phyloP scores from a whole-genome alignment of 1,140 invertebrate genomes.

The Rhynchophorus ferrugineus region DNA sequence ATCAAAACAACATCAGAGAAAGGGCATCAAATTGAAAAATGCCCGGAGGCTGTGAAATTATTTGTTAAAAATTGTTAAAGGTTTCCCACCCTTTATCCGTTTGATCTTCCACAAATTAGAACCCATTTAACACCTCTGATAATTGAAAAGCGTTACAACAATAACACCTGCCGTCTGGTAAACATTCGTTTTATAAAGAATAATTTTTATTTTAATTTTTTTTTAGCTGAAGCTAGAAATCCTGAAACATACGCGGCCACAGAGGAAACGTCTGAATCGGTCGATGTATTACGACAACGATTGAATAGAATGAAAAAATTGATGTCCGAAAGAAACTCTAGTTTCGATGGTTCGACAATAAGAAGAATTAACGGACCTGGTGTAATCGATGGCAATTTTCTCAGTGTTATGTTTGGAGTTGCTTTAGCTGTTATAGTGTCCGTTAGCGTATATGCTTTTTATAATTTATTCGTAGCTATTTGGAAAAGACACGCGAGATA shows the following conservation, averaged over 20 bases:
- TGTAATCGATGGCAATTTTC: conserved; percentile 71
- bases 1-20: neutral
- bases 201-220: neutral
- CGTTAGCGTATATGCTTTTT: conserved; percentile 75
- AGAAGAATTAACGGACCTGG: conserved; percentile 41
- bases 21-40: neutral
- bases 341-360: conserved; percentile 43
- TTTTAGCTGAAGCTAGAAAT: neutral
- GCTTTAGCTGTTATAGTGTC: conserved; percentile 68
- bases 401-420: conserved; percentile 69
- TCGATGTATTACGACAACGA: conserved; percentile 68
- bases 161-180: neutral
- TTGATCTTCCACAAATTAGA: neutral
- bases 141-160: neutral
- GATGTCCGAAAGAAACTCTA: conserved; percentile 61
- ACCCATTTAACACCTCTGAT: neutral
- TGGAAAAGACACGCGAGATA: conserved; percentile 69
- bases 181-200: too few relatives aligned
- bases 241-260: neutral
- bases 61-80: neutral
- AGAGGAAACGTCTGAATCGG: conserved; percentile 45
- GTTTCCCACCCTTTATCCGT: neutral
- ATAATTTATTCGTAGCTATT: conserved; percentile 72
- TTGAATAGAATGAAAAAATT: conserved; percentile 69
- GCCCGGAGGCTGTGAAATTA: neutral